Evolutionary conservation across 2,888 invertebrate genomes (phyloP), one percentile per base, ranked within the genome.

Genomic region (Polydrusus pterygomalis): DNA sequence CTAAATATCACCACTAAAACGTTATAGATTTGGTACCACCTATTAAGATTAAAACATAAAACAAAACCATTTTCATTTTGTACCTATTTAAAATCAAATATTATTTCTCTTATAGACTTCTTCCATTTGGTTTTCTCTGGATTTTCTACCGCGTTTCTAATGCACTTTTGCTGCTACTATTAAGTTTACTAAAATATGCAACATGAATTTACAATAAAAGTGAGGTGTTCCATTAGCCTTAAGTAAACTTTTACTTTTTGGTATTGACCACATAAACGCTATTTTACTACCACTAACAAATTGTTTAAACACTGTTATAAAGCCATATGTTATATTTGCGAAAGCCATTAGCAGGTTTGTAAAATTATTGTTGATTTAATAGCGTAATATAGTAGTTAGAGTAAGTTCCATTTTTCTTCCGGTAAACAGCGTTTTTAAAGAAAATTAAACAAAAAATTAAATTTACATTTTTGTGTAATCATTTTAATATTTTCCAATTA

Each of bases 201-300:
- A 51, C 65, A 45, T 15, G 63, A 47, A 43, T 47, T 38, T 18
- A 45, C 45, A 49, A 65, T 51, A 49, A 65, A 1, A 6, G 45
- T 45, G 2, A 64, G 13, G 45, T 45, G 30, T 34, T 65, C 13
- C 10, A 49, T 49, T 17, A 45, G 7, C n/a, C 49, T 51, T 65
- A 34, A 65, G 9, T 15, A n/a, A n/a, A 49, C 49, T 65, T 65
- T 65, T 65, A 65, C 65, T 65, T 65, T 65, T 65, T n/a, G 30
- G 15, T 15, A 34, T 34, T 60, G 17, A 38, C 11, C 38, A 60
- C 18, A 38, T 60, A 60, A 60, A 60, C 58, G 11, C 34, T 8
- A 25, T 56, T 34, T 56, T 58, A 38, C 25, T 15, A 9, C 15
- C 3, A 18, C 11, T 60, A 34, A 60, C 58, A 60, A 6, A 18